Percentiles rank a stretch among this genome's conserved stretches.
These are phyloP conservation scores for Neodiprion pinetum DNA, from an alignment of 1,140 invertebrate species.

Conservation along the genomic window DNA sequence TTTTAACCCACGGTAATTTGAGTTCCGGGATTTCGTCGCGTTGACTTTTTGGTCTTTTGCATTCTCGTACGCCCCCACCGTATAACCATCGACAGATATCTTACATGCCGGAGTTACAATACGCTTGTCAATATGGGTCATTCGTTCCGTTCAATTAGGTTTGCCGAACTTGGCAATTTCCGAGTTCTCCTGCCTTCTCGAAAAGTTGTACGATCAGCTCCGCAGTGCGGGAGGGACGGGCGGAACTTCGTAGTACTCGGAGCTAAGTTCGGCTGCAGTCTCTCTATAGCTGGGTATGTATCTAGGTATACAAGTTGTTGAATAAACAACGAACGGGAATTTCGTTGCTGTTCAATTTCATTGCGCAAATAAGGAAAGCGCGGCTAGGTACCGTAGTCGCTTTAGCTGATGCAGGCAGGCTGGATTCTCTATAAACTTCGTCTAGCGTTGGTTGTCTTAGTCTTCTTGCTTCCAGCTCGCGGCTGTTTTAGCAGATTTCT, in stretches of 20 bases:
- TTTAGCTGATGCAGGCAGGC: background rate
- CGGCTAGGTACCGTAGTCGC: background rate
- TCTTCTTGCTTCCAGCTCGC: too few species aligned
- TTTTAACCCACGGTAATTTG: too few species aligned
- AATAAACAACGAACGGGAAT: conserved; percentile 9
- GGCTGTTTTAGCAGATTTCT: too few species aligned
- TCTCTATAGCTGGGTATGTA: background rate
- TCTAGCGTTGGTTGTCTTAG: too few species aligned
- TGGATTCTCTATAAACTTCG: too few species aligned
- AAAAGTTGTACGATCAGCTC: background rate
- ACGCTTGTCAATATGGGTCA: conserved; percentile 15
- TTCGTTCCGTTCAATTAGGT: conserved; percentile 21
- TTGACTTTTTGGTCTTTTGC: too few species aligned
- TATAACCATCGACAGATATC: background rate
- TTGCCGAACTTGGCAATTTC: conserved; percentile 17
- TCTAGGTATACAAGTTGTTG: background rate
- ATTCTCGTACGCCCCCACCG: background rate
- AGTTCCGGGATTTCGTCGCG: too few species aligned
- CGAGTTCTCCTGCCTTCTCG: background rate
- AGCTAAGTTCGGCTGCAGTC: background rate
- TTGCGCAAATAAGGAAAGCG: conserved; percentile 12
- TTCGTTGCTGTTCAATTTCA: conserved; percentile 10
- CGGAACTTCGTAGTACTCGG: background rate
- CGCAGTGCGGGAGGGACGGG: background rate
- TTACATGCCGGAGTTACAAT: background rate